These are phyloP conservation scores for Megaceryle torquata DNA, from an alignment of 2,113 vertebrate genomes.

Conservation along the genomic window DNA sequence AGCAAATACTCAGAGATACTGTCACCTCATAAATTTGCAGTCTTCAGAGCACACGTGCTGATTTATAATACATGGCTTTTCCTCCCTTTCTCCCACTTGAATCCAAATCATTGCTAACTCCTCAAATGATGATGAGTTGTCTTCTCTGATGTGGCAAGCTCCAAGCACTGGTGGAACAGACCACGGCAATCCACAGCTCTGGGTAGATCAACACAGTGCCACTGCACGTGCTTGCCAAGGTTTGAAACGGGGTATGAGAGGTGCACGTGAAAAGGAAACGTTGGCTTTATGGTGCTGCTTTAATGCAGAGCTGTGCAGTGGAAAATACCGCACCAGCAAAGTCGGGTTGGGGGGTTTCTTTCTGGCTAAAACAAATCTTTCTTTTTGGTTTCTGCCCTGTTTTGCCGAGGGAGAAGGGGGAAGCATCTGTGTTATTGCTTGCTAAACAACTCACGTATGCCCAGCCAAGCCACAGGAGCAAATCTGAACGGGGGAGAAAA, in stretches of 20 bases:
- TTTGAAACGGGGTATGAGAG: neutral
- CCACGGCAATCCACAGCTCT: neutral
- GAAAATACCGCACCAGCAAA: conserved; percentile 22
- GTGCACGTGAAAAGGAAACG: neutral
- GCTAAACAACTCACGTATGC: conserved; percentile 5
- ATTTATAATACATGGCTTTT: neutral
- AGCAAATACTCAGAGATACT: neutral
- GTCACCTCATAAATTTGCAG: neutral
- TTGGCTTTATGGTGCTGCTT: neutral
- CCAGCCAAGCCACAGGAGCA: conserved; percentile 45
- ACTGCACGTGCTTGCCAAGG: neutral
- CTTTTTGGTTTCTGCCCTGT: conserved; percentile 1
- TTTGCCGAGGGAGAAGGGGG: conserved; percentile 48
- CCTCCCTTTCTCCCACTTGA: neutral
- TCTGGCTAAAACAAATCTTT: conserved; percentile 42
- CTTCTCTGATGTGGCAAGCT: neutral
- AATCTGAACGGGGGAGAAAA: conserved; percentile 2
- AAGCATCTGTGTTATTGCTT: conserved; percentile 66
- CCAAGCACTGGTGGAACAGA: neutral
- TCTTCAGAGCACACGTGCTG: neutral
- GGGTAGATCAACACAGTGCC: neutral
- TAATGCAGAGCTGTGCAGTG: neutral
- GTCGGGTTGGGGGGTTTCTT: conserved; percentile 25
- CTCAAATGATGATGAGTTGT: neutral
- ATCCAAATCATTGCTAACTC: neutral